These are phyloP conservation scores for Drosophila repletoides DNA, from an alignment of 1,140 invertebrate genomes.

Conservation along the genomic window DNA sequence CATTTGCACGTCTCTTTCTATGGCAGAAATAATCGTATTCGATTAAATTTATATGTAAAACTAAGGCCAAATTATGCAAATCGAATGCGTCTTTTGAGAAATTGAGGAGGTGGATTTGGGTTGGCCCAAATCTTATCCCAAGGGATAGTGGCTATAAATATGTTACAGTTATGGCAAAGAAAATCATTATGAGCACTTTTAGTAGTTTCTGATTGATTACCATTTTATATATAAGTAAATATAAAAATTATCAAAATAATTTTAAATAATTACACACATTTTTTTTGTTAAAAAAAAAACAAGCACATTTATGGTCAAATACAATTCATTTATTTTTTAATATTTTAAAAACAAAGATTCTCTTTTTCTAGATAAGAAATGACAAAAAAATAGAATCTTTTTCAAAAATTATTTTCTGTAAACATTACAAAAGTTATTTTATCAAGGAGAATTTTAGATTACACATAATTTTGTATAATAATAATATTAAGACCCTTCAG, in stretches of 20 bases:
- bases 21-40: conserved; percentile 22
- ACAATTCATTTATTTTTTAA: neutral
- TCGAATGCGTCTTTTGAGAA: conserved; percentile 8
- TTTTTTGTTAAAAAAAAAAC: too few species aligned
- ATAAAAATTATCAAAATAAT: too few species aligned
- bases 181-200: too few species aligned
- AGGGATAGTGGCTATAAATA: neutral
- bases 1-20: conserved; percentile 40
- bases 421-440: too few species aligned
- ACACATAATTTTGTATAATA: too few species aligned
- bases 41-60: conserved; percentile 27
- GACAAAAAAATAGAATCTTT: neutral
- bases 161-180: neutral
- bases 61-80: conserved; percentile 28
- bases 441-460: too few species aligned
- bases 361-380: neutral
- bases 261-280: neutral
- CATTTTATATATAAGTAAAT: too few species aligned
- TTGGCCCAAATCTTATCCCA: conserved; percentile 6
- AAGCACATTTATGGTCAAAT: too few species aligned
- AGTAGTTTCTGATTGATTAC: too few species aligned
- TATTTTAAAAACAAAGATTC: neutral
- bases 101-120: neutral
- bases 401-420: neutral
- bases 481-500: too few species aligned